Evolutionary conservation across 2,797 vertebrate species (phyloP), one percentile per base, ranked within the genome.

Genomic region (Pipistrellus nathusii): DNA sequence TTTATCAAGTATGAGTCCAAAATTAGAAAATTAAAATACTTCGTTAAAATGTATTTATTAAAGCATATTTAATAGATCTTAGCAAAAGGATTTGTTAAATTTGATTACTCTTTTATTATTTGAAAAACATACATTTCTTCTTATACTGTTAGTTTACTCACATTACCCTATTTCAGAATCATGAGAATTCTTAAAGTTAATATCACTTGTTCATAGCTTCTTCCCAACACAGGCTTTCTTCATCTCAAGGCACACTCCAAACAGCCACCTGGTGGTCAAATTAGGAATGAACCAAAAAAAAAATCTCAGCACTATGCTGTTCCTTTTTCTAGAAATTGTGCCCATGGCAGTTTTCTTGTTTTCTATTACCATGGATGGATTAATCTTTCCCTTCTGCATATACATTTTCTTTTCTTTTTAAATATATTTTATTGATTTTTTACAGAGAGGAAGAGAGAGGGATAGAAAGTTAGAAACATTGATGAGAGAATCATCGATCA

Each of bases 201-300:
- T 95, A 38, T 75, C 62, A 57, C 57, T 85, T 93, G 32, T 35
- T 83, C 4, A 25, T 10, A 72, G 55, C 44, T 91, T 78, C 25
- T 44, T 89, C n/a, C 77, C 8, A 20, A 1, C 18, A 30, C 78
- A 41, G 25, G 8, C 32, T 80, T 96, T 88, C 48, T 72, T 92
- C 4, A 8, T 86, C 38, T 86, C n/a, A 51, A 27, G 6, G 59
- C 41, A 78, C 46, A 75, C 17, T 86, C 32, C 21, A 71, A 30
- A 81, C n/a, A 62, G 85, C 78, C 83, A 78, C 71, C 75, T 88
- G 21, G 87, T 95, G 95, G 94, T 68, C 85, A 90, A 48, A 66
- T n/a, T 57, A 23, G 59, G 48, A 85, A 86, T 68, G 32, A 72
- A 32, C 27, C 20, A 7, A 21, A 59, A 38, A 69, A 81, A 69